Conservation (phyloP, 2,113 vertebrate genomes). For the Andinoacara biseriatus region DNA sequence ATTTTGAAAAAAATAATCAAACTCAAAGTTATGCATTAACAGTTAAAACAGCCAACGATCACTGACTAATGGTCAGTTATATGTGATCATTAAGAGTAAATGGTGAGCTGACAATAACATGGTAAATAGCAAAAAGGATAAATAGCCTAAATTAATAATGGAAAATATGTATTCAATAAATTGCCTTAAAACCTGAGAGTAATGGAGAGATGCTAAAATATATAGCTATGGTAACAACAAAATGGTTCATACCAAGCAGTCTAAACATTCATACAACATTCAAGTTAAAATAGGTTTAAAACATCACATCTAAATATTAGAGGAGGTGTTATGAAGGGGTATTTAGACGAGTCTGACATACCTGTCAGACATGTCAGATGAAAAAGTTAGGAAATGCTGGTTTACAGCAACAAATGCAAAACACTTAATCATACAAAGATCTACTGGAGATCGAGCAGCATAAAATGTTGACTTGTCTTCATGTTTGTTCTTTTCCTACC, state of each 20-base stretch:
- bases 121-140: neutral
- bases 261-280: too few relatives aligned
- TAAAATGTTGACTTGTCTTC: neutral
- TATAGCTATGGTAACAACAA: too few relatives aligned
- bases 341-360: too few relatives aligned
- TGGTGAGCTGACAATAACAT: neutral
- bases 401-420: neutral
- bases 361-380: neutral
- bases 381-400: neutral
- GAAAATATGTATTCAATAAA: neutral
- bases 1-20: neutral
- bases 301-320: too few relatives aligned
- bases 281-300: too few relatives aligned
- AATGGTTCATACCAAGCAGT: too few relatives aligned
- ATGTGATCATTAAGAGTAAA: neutral
- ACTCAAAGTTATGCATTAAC: neutral
- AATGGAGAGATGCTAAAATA: too few relatives aligned
- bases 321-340: too few relatives aligned
- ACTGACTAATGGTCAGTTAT: neutral
- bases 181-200: too few relatives aligned
- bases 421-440: neutral
- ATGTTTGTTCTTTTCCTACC: neutral
- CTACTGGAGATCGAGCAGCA: neutral
- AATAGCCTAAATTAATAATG: neutral
- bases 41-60: neutral